Conservation (phyloP, 2,888 invertebrate species). For the Tenthredo mesomela region DNA sequence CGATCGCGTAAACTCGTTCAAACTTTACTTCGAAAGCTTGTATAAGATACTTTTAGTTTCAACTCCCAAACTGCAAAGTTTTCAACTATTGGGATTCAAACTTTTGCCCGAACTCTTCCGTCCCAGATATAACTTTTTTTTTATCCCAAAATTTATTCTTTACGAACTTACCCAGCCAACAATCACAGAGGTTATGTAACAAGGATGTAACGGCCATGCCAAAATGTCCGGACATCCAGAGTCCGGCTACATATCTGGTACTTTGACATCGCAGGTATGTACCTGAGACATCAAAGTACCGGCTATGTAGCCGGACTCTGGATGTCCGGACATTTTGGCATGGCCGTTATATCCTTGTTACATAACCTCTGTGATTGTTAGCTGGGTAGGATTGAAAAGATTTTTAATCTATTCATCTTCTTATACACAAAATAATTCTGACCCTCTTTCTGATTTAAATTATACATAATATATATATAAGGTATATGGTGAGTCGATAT, state of each 20-base stretch:
- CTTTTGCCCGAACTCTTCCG: not conserved
- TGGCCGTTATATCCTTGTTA: too few relatives aligned
- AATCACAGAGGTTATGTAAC: too few relatives aligned
- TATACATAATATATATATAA: too few relatives aligned
- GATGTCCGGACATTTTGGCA: too few relatives aligned
- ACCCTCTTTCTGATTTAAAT: not conserved
- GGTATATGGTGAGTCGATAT: not conserved
- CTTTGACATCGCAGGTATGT: too few relatives aligned
- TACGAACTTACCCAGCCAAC: too few relatives aligned
- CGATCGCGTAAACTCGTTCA: constrained; percentile 5
- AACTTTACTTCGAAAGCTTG: not conserved
- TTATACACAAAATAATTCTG: not conserved
- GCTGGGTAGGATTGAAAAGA: not conserved
- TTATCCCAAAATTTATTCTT: not conserved
- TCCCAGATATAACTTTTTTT: not conserved
- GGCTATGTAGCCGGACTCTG: too few relatives aligned
- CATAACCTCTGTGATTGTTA: too few relatives aligned
- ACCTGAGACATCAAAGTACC: too few relatives aligned
- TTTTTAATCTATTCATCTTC: not conserved
- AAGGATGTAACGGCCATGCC: too few relatives aligned
- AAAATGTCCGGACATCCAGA: too few relatives aligned
- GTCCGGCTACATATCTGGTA: too few relatives aligned
- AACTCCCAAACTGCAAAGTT: constrained; percentile 1
- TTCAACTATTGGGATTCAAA: constrained; percentile 16
- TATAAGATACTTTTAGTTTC: not conserved